Conservation (phyloP, 2,797 vertebrate genomes). For the Micromesistius poutassou region DNA sequence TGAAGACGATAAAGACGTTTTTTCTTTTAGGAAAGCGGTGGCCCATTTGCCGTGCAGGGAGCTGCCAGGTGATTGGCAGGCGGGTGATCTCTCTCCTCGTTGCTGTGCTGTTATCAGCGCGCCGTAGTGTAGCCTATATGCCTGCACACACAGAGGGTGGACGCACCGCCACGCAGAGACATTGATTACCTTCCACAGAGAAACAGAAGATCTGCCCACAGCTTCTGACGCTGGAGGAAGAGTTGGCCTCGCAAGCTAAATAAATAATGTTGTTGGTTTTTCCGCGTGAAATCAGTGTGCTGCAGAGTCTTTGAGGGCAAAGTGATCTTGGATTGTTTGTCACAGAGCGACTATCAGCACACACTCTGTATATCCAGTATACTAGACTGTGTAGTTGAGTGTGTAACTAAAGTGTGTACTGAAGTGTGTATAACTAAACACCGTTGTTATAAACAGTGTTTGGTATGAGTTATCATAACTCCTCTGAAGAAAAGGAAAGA, state of each 20-base stretch:
- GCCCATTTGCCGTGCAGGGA: constrained; percentile 31
- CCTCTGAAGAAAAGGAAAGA: constrained; percentile 19
- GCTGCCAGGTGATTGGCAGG: constrained; percentile 52
- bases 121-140: constrained; percentile 50
- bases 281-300: background rate
- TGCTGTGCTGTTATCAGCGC: constrained; percentile 55
- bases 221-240: background rate
- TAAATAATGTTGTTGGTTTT: no score
- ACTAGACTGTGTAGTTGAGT: background rate
- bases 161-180: constrained; percentile 48
- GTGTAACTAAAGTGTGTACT: background rate
- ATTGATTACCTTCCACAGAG: constrained; percentile 51
- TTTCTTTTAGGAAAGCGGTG: constrained; percentile 21
- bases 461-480: constrained; percentile 55
- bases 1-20: constrained; percentile 54
- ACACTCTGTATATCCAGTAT: background rate
- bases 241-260: background rate
- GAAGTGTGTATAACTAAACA: constrained; percentile 12
- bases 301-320: background rate
- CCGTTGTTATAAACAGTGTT: constrained; percentile 39
- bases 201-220: constrained; percentile 24
- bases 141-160: constrained; percentile 44
- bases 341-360: background rate
- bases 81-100: constrained; percentile 54
- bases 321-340: background rate